A percentile compares a stretch with the other conserved stretches of the same genome.
Evolutionary conservation across 1,140 invertebrate genomes (phyloP).

Genomic region (Zaprionus davidi): DNA sequence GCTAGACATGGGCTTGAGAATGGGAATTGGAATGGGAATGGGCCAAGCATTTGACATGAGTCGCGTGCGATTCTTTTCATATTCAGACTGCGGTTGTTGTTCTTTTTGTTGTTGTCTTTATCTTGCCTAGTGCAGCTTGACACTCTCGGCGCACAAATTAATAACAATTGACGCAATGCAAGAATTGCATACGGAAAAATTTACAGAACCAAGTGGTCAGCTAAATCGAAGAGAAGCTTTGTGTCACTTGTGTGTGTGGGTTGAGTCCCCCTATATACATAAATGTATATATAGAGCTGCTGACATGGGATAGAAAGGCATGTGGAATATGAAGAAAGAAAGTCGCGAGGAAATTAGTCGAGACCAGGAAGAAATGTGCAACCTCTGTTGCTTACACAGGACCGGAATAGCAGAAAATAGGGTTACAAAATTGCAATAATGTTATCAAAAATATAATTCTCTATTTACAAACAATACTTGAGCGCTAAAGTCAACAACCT

Average conservation of each 20-base stretch:
- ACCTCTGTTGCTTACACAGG: background rate
- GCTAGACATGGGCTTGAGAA: background rate
- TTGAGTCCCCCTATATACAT: background rate
- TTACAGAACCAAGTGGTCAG: constrained; percentile 5
- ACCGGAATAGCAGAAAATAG: background rate
- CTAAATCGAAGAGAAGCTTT: background rate
- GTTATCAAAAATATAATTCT: background rate
- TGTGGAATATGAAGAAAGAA: constrained; percentile 41
- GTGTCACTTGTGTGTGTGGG: background rate
- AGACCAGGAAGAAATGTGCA: constrained; percentile 53
- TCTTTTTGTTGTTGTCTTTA: constrained; percentile 31
- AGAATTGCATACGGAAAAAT: constrained; percentile 36
- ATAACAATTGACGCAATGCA: constrained; percentile 58
- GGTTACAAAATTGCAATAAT: no score
- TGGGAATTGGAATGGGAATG: constrained; percentile 26
- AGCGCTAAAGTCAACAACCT: background rate
- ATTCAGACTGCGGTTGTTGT: constrained; percentile 5
- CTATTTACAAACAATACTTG: background rate
- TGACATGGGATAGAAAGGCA: constrained; percentile 34
- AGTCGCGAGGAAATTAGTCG: constrained; percentile 47
- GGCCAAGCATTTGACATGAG: constrained; percentile 41
- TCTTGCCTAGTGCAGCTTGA: constrained; percentile 34
- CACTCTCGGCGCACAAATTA: constrained; percentile 56
- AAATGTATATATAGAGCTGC: constrained; percentile 15
- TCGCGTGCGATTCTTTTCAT: constrained; percentile 49